These are phyloP conservation scores for Crotalus tigris DNA, from an alignment of 2,113 vertebrate genomes.

Conservation along the genomic window DNA sequence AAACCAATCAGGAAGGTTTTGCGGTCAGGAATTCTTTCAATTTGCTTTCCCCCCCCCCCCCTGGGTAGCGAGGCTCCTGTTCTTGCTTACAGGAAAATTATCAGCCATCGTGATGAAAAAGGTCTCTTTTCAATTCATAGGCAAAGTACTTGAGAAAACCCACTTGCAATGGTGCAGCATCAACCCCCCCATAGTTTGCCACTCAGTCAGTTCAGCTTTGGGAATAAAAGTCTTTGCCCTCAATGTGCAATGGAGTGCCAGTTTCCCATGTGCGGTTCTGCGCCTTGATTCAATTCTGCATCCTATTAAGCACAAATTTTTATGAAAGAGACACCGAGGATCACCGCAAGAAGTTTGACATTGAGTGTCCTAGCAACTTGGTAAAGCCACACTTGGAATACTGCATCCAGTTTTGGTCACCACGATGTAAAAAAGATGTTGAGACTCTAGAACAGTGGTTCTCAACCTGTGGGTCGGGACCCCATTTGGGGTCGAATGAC, in stretches of 20 bases:
- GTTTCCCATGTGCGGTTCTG: neutral
- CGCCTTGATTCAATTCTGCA: neutral
- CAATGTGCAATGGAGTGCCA: neutral
- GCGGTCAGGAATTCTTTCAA: neutral
- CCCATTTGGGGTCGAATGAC: too few relatives aligned
- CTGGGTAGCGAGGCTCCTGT: neutral
- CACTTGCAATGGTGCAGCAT: neutral
- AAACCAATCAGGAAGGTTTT: neutral
- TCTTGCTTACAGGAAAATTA: neutral
- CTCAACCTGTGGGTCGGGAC: too few relatives aligned
- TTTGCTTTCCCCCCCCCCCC: neutral
- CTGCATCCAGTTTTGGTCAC: too few relatives aligned
- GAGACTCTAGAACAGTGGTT: too few relatives aligned
- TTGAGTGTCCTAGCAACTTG: too few relatives aligned
- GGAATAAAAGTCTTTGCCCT: neutral
- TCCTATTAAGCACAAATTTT: neutral
- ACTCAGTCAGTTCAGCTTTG: neutral
- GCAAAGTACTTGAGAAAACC: neutral
- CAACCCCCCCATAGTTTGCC: neutral
- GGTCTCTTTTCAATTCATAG: neutral
- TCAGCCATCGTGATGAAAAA: neutral
- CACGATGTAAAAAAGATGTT: too few relatives aligned
- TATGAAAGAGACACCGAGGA: neutral
- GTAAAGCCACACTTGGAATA: too few relatives aligned
- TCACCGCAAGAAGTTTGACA: too few relatives aligned